Base-by-base conservation (phyloP, 2,797 vertebrate genomes). In the Pseudochirops corinnae region DNA sequence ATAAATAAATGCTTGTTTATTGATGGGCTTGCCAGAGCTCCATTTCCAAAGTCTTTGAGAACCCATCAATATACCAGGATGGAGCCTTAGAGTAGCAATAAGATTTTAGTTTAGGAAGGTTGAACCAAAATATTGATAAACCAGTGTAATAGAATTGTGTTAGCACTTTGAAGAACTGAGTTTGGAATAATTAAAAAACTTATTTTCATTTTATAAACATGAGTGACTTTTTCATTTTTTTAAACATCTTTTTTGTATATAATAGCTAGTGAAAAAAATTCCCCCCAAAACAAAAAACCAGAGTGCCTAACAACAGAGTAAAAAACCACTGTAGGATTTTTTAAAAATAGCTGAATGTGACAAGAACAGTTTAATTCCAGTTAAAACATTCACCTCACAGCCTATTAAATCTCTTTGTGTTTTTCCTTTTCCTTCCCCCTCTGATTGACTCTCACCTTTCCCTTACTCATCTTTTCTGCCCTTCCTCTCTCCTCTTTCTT, bases 321-420 rank as follows among this genome's bases (percentile, higher is more conserved):
- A 92, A 91, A 95, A 96, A 90, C 31, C 82, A 93, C 67, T 90
- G 58, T 58, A 91, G 46, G 28, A 87, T 93, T 97, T 95, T 82
- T 55, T 0, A 94, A 56, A 97, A 96, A 67, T 93, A 95, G 92
- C 94, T 16, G 92, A 62, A 28, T n/a, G 94, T 94, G 95, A 94
- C 95, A 96, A 93, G 53, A 94, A 93, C 74, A 10, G 39, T 91
- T 92, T 93, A 46, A 87, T 92, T 56, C 53, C 12, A 74, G 55
- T 92, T 57, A 50, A 6, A 50, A 46, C 62, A 92, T 91, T 95
- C 33, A 74, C 29, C 21, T 6, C 0, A 0, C 55, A 90, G 91
- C 56, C 95, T 74, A 82, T 1, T 5, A 5, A 91, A 74, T 93
- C 55, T n/a, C 96, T 95, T 96, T 93, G 55, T 60, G 39, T 87